phyloP scores from a whole-genome alignment of 2,888 invertebrate species.

The Linyphia triangularis region DNA sequence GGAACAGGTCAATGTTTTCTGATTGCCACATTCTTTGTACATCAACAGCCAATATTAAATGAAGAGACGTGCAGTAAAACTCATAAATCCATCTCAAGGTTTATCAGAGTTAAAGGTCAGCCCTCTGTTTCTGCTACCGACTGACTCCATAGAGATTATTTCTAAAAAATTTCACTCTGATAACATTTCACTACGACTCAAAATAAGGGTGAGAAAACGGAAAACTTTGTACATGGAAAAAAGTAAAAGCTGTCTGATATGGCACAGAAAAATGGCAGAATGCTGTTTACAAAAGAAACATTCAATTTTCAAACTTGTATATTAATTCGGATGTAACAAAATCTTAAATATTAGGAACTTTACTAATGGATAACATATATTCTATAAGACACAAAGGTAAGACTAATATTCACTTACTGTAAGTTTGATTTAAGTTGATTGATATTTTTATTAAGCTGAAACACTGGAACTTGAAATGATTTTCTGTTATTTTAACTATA shows the following conservation, averaged over 20 bases:
- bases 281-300: no score
- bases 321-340: no score
- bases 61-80: slow-evolving; percentile 35
- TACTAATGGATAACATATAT: no score
- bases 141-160: slow-evolving; percentile 27
- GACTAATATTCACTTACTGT: no score
- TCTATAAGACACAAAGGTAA: no score
- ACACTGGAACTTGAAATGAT: no score
- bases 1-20: neutral
- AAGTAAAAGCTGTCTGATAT: neutral
- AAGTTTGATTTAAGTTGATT: no score
- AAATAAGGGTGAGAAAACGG: neutral
- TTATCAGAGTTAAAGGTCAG: slow-evolving; percentile 62
- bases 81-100: slow-evolving; percentile 49
- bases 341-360: no score
- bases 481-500: no score
- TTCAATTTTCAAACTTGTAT: no score
- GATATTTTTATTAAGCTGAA: no score
- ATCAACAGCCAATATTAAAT: slow-evolving; percentile 34
- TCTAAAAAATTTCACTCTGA: slow-evolving; percentile 16
- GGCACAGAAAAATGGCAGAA: neutral
- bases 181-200: slow-evolving; percentile 13
- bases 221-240: neutral
- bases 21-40: neutral
- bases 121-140: slow-evolving; percentile 42